Conservation (phyloP, 2,888 invertebrate species). For the Eupithecia subfuscata region DNA sequence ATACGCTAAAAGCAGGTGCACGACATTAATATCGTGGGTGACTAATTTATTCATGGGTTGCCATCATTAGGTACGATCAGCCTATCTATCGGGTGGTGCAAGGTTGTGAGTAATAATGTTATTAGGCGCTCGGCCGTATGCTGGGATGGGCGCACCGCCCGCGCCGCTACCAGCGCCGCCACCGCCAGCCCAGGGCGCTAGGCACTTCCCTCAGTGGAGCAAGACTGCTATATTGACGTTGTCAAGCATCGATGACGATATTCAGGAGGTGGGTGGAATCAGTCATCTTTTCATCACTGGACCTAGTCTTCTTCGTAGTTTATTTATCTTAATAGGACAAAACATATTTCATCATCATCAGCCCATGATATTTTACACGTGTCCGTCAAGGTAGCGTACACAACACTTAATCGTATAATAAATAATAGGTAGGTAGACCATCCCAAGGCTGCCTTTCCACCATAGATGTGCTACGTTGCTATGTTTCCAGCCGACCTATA, state of each 20-base stretch:
- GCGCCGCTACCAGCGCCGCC: constrained; percentile 42
- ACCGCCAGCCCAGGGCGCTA: constrained; percentile 47
- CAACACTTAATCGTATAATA: too few relatives aligned
- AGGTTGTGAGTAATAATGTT: constrained; percentile 52
- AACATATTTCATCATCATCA: too few relatives aligned
- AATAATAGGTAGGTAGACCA: too few relatives aligned
- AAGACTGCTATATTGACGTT: constrained; percentile 67
- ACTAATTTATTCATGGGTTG: neutral
- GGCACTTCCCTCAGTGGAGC: constrained; percentile 70
- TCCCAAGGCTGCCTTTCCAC: too few relatives aligned
- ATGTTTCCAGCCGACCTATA: too few relatives aligned
- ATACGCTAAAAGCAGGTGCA: constrained; percentile 26
- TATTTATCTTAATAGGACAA: too few relatives aligned
- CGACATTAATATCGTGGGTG: neutral
- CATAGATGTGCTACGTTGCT: too few relatives aligned
- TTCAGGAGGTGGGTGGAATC: constrained; percentile 48
- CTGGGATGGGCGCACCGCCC: constrained; percentile 63
- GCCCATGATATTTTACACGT: too few relatives aligned
- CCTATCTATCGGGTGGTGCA: constrained; percentile 35
- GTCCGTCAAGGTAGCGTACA: too few relatives aligned
- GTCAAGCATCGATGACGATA: constrained; percentile 55
- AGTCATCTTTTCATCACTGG: neutral
- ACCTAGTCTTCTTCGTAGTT: neutral
- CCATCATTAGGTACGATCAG: constrained; percentile 28
- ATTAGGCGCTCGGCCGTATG: constrained; percentile 53